Evolutionary conservation across 2,113 vertebrate species (phyloP), one percentile per base, ranked within the genome.

Genomic region (Dasyornis broadbenti): DNA sequence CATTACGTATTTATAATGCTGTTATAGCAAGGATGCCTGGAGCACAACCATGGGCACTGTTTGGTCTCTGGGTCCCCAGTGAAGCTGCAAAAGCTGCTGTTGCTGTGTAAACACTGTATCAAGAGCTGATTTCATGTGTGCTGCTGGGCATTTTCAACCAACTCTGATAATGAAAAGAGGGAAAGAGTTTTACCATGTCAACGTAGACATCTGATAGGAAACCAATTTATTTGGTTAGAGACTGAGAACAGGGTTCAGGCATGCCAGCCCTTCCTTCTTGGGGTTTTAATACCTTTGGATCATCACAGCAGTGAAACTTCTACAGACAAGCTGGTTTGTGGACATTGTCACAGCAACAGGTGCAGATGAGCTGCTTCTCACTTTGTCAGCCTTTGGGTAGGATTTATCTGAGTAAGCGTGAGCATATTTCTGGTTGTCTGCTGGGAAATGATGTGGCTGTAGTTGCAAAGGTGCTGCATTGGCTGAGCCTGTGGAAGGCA

Each of bases 1-100:
- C 78, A 73, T 93, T 93, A 59, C 16, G 1, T 91, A 95, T 95
- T 95, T 94, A 96, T 92, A 57, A 35, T 45, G 81, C 73, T 94
- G 89, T 92, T 96, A 19, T 0, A 77, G 66, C 87, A 80, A 26
- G 80, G 82, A 64, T 90, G 85, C 91, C 93, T 85, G 22, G 71
- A 94, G 92, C 92, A 71, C 90, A 63, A 53, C 91, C 22, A 0
- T 27, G 71, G 94, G 91, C 73, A 59, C 17, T 21, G 52, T 73
- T 94, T 87, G 70, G 90, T 82, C 70, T 59, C 87, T 10, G 57
- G 77, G 57, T 95, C 95, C 87, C 90, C 92, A 88, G 54, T 35
- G 69, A 68, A 86, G 76, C 90, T 63, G 80, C 52, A 80, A 27
- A 89, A 83, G 33, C 69, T 86, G 42, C 75, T 92, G 65, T 63